Conservation (phyloP, 2,888 invertebrate species). For the Peribatodes rhomboidaria region DNA sequence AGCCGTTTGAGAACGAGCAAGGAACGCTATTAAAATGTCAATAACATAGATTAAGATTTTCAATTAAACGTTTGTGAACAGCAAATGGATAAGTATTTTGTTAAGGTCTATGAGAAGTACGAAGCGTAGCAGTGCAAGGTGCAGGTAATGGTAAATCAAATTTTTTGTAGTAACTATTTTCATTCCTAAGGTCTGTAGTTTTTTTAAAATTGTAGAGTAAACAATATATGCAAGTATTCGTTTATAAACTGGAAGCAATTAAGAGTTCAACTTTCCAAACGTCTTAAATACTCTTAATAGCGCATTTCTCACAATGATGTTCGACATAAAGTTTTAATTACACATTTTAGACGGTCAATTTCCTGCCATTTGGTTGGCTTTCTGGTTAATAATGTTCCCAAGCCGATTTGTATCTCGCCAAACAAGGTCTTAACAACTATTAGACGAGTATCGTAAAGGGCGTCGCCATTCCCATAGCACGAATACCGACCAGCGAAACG, state of each 20-base stretch:
- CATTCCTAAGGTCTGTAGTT: not conserved
- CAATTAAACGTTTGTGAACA: conserved; percentile 28
- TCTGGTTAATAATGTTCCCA: conserved; percentile 38
- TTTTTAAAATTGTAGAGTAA: not conserved
- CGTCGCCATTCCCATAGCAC: conserved; percentile 72
- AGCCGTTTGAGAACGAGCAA: conserved; percentile 33
- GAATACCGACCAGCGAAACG: conserved; percentile 75
- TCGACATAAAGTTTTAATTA: conserved; percentile 35
- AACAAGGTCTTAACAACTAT: conserved; percentile 61
- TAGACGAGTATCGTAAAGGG: conserved; percentile 63
- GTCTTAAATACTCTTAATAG: conserved; percentile 25
- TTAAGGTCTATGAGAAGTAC: not conserved
- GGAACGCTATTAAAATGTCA: conserved; percentile 36
- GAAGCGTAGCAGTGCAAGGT: not conserved
- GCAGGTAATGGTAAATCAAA: no score
- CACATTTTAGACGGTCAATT: conserved; percentile 36
- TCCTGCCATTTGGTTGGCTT: conserved; percentile 33
- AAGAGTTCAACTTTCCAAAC: conserved; percentile 31
- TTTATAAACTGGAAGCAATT: conserved; percentile 13
- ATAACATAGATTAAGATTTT: conserved; percentile 33
- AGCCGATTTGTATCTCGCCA: conserved; percentile 52
- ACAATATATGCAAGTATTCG: not conserved
- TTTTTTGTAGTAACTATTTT: not conserved
- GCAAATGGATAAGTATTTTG: conserved; percentile 2
- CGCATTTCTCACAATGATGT: conserved; percentile 31